These are phyloP conservation scores for Pomatostomus ruficeps DNA, from an alignment of 2,113 vertebrate genomes.

Conservation along the genomic window DNA sequence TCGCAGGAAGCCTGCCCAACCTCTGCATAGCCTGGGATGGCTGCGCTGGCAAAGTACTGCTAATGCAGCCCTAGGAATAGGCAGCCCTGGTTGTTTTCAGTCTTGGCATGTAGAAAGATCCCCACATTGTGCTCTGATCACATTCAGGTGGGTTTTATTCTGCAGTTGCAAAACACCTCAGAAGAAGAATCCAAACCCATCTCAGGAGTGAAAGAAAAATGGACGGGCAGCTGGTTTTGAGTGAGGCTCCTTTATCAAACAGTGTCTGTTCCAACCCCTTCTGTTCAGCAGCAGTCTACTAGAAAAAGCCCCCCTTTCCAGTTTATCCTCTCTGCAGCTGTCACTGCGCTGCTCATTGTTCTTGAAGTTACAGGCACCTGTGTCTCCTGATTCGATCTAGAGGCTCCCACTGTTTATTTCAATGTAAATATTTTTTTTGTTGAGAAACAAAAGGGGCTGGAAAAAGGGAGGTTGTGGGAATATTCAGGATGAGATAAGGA, in stretches of 20 bases:
- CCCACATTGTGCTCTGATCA: neutral
- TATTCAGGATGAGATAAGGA: slow-evolving; percentile 47
- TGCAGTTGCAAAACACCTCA: neutral
- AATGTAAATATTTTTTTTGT: slow-evolving; percentile 59
- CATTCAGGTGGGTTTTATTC: neutral
- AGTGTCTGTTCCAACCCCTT: neutral
- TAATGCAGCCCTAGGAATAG: neutral
- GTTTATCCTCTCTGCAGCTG: neutral
- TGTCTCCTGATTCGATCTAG: neutral
- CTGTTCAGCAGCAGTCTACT: neutral
- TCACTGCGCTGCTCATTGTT: neutral
- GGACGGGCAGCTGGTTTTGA: neutral
- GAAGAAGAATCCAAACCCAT: neutral
- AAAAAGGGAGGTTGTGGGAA: slow-evolving; percentile 40
- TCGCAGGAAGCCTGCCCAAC: neutral
- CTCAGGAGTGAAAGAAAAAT: neutral
- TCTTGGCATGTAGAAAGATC: neutral
- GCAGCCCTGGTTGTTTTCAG: neutral
- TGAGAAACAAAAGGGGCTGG: slow-evolving; percentile 19
- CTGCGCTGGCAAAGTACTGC: neutral
- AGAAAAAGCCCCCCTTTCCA: neutral
- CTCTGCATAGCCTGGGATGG: neutral
- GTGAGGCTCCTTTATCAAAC: neutral
- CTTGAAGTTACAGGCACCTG: neutral
- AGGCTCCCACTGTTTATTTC: slow-evolving; percentile 42